Conservation (phyloP, 2,113 vertebrate genomes). For the Oenanthe oenanthe region DNA sequence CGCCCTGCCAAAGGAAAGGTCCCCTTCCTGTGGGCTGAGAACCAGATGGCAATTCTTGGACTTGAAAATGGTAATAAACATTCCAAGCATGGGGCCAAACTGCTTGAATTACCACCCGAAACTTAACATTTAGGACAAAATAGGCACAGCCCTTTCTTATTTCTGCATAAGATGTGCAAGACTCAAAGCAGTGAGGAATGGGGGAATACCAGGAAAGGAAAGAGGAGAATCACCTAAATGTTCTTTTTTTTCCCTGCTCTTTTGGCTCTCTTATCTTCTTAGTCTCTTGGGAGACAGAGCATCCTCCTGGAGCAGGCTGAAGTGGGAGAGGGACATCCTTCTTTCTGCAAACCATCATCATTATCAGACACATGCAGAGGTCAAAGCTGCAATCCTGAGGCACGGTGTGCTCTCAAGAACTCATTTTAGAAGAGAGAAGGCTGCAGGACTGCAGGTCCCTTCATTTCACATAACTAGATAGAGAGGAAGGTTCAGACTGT, state of each 20-base stretch:
- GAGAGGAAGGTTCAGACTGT: background rate
- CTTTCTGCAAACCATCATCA: background rate
- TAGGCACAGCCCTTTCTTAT: background rate
- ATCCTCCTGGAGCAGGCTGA: background rate
- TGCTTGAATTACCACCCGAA: background rate
- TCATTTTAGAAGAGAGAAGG: background rate
- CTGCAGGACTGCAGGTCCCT: background rate
- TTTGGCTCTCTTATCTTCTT: background rate
- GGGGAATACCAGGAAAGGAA: background rate
- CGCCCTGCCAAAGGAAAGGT: background rate
- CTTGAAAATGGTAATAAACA: background rate
- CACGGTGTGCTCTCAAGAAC: rapidly evolving
- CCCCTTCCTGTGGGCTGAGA: background rate
- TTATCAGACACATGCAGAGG: rapidly evolving
- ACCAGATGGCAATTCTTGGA: background rate
- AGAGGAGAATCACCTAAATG: background rate
- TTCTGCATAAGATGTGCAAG: too few relatives aligned
- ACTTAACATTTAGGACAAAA: background rate
- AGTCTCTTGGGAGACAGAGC: background rate
- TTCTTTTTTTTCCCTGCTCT: background rate
- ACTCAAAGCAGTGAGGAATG: background rate
- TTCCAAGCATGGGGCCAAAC: background rate
- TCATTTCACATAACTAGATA: background rate
- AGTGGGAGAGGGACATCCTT: background rate
- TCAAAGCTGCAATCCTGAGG: background rate